Base-by-base conservation (phyloP, 2,797 vertebrate species). In the Anomalospiza imberbis region DNA sequence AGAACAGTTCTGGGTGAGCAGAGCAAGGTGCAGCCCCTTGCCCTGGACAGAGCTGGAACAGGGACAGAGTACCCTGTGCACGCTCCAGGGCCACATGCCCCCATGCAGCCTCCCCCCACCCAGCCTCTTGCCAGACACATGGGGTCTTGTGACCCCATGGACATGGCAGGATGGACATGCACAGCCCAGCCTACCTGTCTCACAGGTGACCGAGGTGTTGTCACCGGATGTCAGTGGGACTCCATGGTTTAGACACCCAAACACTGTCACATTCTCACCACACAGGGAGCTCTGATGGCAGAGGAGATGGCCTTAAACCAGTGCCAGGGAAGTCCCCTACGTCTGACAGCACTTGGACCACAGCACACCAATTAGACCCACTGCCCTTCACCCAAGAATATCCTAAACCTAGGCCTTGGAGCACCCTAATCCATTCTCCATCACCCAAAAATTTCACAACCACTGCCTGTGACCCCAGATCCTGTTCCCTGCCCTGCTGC, bases 171-270 rank as follows among this genome's bases (percentile, higher is more conserved):
- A 63, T 13, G 45, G 36, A 65, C 36, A 17, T 0, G 7, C 48
- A 48, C 31, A 55, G 60, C 48, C 26, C 74, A 83, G 68, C 94
- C 88, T 98, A 99, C 99, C 99, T 89, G 98, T 99, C 97, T 99
- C 98, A 31, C 99, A 99, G 93, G 98, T 99, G 95, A 99, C 93
- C 0, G 99, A 98, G 2, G 98, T 83, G 72, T 99, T 99, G 95
- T 99, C 98, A 40, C 96, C 88, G 9, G 98, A 97, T 7, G 98
- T 98, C 94, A 99, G 97, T 1, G 99, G 99, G 97, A 99, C 99
- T 95, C 99, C 99, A 0, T 99, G 99, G 96, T 98, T 99, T 95
- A 99, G 97, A 96, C 99, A 99, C 58, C 99, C 99, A 0, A 99
- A 99, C 76, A 99, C 98, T 0, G 99, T 99, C 93, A 99, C 98